Evolutionary conservation across 1,140 invertebrate species (phyloP).

Genomic region (silkworm (Bombyx mori)): DNA sequence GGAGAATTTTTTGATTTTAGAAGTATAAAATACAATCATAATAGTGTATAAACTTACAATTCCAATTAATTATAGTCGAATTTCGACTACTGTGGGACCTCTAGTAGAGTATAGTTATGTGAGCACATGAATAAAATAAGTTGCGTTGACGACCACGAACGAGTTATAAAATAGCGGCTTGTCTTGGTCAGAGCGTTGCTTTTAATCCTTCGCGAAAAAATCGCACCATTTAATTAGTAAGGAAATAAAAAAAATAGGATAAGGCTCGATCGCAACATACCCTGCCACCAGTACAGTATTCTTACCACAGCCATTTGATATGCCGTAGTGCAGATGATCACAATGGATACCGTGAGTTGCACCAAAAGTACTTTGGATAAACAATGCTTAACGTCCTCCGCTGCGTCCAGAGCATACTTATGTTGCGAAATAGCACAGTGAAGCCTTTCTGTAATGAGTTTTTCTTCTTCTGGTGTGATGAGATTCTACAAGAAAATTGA

Average conservation of each 20-base stretch:
- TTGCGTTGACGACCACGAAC: no score
- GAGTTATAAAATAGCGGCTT: no score
- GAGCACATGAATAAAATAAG: no score
- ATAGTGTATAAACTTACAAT: no score
- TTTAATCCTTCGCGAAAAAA: no score
- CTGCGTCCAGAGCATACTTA: constrained; percentile 42
- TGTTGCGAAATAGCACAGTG: constrained; percentile 39
- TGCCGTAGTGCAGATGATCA: constrained; percentile 70
- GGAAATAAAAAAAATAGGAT: constrained; percentile 4
- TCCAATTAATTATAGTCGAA: no score
- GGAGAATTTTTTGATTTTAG: no score
- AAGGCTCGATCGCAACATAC: background rate
- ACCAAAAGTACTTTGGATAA: constrained; percentile 63
- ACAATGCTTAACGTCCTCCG: constrained; percentile 44
- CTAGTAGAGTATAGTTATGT: no score
- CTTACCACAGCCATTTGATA: constrained; percentile 67
- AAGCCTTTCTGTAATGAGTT: constrained; percentile 21
- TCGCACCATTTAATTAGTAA: no score
- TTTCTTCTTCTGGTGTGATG: constrained; percentile 26
- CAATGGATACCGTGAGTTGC: constrained; percentile 67
- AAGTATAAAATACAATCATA: no score
- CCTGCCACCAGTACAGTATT: background rate
- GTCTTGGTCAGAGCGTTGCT: no score
- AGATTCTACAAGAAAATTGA: background rate
- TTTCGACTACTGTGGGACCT: no score